Percentiles rank a stretch among this genome's conserved stretches.
phyloP scores from a whole-genome alignment of 2,888 invertebrate genomes.

The Meloe dianella region DNA sequence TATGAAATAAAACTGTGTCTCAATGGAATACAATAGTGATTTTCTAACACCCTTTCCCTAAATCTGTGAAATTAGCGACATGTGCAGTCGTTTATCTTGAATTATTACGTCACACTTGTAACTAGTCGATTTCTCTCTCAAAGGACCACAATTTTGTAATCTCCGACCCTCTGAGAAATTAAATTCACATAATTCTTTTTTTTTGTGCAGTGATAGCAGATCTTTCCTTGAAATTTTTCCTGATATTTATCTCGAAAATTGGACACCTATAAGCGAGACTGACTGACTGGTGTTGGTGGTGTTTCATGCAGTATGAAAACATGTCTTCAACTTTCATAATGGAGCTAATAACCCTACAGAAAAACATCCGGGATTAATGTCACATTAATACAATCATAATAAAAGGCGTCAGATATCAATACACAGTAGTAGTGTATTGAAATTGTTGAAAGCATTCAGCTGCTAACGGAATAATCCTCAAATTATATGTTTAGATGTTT shows the following conservation, averaged over 20 bases:
- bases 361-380: constrained; percentile 49
- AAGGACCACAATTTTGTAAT: background rate
- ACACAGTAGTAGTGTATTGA: constrained; percentile 13
- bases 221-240: background rate
- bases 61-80: constrained; percentile 49
- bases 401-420: constrained; percentile 45
- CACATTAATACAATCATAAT: constrained; percentile 39
- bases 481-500: background rate
- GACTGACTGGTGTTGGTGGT: background rate
- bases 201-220: background rate
- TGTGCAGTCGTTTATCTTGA: constrained; percentile 45
- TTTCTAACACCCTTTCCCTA: constrained; percentile 45
- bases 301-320: constrained; percentile 40
- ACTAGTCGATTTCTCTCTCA: constrained; percentile 2
- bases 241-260: background rate
- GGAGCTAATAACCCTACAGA: constrained; percentile 42
- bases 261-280: background rate
- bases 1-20: constrained; percentile 45
- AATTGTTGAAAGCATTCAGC: background rate
- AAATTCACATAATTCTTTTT: background rate
- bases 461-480: constrained; percentile 6
- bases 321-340: constrained; percentile 43
- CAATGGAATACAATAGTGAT: constrained; percentile 44
- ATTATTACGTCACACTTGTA: constrained; percentile 43
- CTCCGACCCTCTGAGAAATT: background rate